phyloP scores from a whole-genome alignment of 1,140 invertebrate genomes.

The Triops longicaudatus region DNA sequence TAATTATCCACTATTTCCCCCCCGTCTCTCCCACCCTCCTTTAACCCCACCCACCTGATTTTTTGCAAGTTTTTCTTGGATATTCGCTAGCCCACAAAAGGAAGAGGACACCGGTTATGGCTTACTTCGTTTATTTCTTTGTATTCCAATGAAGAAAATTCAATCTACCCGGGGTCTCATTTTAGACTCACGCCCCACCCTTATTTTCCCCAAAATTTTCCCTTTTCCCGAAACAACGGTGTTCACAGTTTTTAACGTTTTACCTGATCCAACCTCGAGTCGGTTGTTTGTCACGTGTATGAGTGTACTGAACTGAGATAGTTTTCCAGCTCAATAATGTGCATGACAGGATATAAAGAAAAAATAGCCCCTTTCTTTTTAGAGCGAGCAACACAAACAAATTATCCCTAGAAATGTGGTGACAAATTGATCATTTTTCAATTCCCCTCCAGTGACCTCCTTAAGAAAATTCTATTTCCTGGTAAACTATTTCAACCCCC shows the following conservation, averaged over 20 bases:
- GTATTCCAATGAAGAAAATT: neutral
- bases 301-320: neutral
- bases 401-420: neutral
- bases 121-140: neutral
- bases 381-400: neutral
- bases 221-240: neutral
- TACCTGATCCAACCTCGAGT: slow-evolving; percentile 14
- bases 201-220: neutral
- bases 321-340: slow-evolving; percentile 6
- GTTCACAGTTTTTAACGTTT: slow-evolving; percentile 10
- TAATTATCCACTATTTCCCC: neutral
- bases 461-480: neutral
- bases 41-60: neutral
- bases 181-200: neutral
- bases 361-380: neutral
- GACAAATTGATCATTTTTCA: neutral
- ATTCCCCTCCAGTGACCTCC: neutral
- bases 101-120: neutral
- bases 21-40: neutral
- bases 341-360: neutral
- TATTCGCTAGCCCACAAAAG: neutral
- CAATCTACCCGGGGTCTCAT: neutral
- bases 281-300: neutral
- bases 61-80: neutral
- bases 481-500: neutral